phyloP scores from a whole-genome alignment of 2,797 vertebrate genomes.

The Rhinogobio ventralis region DNA sequence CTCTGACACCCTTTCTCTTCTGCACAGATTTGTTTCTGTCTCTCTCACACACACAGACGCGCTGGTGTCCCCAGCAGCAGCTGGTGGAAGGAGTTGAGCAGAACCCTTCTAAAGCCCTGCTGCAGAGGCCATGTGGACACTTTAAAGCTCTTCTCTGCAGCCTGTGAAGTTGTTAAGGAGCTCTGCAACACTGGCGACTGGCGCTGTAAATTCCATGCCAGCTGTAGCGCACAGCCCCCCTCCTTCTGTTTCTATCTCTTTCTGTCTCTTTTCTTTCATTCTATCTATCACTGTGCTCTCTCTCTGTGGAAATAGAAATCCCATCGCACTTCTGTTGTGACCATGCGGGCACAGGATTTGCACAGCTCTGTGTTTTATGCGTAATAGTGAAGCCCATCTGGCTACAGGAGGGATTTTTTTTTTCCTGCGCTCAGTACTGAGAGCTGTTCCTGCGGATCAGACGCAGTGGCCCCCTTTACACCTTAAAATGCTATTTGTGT shows the following conservation, averaged over 20 bases:
- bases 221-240: conserved; percentile 74
- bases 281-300: conserved; percentile 40
- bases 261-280: conserved; percentile 51
- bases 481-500: background rate
- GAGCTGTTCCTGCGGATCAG: conserved; percentile 29
- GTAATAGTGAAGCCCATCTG: conserved; percentile 77
- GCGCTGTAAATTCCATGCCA: conserved; percentile 82
- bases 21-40: conserved; percentile 48
- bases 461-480: background rate
- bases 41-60: conserved; percentile 62
- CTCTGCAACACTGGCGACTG: conserved; percentile 82
- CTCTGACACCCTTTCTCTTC: conserved; percentile 36
- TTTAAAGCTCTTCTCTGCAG: conserved; percentile 85
- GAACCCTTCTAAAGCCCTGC: conserved; percentile 80
- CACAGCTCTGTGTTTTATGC: conserved; percentile 78
- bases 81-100: conserved; percentile 75
- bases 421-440: conserved; percentile 74
- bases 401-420: conserved; percentile 75
- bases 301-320: conserved; percentile 47
- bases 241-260: conserved; percentile 45
- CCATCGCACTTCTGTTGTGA: conserved; percentile 44
- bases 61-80: conserved; percentile 82
- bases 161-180: conserved; percentile 86
- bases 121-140: conserved; percentile 84
- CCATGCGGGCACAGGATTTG: conserved; percentile 48